phyloP scores from a whole-genome alignment of 30 jellyfish, hydroid and myxozoan genomes.

The Turritopsis rubra region DNA sequence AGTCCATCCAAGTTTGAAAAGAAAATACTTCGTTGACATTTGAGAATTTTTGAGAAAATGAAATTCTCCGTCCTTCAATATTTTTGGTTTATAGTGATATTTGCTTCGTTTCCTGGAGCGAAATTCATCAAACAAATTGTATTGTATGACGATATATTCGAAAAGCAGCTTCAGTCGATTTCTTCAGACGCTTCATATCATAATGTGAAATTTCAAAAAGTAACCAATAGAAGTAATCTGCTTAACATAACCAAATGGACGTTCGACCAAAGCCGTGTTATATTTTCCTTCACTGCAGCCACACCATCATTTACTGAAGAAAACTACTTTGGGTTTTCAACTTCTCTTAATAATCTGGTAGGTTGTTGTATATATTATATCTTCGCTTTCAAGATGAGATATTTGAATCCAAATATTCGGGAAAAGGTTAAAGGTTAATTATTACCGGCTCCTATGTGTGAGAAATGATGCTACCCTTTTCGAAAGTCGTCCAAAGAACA shows the following conservation, averaged over 20 bases:
- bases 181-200: not conserved
- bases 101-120: not conserved
- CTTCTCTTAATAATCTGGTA: not conserved
- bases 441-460: too few species aligned
- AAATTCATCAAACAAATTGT: not conserved
- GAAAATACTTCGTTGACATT: not conserved
- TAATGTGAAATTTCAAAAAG: not conserved
- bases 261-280: not conserved
- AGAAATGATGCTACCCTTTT: too few species aligned
- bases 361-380: not conserved
- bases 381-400: not conserved
- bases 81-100: not conserved
- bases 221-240: not conserved
- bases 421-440: too few species aligned
- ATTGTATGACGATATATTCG: not conserved
- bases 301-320: not conserved
- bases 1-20: not conserved
- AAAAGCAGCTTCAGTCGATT: not conserved
- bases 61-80: not conserved
- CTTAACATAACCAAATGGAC: constrained; percentile 1
- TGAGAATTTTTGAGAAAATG: not conserved
- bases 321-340: not conserved
- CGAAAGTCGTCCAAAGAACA: too few species aligned
- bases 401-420: too few species aligned
- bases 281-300: not conserved